These are phyloP conservation scores for Alviniconcha marisindica DNA, from an alignment of 1,140 invertebrate species.

Conservation along the genomic window DNA sequence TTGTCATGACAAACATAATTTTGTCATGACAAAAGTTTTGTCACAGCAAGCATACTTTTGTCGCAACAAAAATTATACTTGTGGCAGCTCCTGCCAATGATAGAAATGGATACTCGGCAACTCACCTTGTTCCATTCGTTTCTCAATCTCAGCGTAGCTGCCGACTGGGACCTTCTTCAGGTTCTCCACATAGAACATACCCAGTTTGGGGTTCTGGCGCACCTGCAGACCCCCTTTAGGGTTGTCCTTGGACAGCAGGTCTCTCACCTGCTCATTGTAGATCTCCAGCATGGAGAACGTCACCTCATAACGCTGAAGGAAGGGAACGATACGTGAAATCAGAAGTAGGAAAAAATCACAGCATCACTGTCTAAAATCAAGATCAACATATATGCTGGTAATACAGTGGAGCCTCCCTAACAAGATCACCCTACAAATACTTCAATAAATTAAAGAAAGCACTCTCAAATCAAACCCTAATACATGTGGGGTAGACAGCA, in stretches of 20 bases:
- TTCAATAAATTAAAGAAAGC: no score
- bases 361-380: not conserved
- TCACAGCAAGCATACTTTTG: no score
- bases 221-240: conserved; percentile 76
- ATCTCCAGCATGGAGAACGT: conserved; percentile 78
- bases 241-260: conserved; percentile 74
- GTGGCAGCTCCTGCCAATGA: no score
- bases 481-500: no score
- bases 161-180: conserved; percentile 76
- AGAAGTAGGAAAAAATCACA: not conserved
- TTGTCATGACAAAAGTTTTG: no score
- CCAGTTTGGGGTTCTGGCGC: conserved; percentile 75
- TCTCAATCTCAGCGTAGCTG: conserved; percentile 76
- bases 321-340: not conserved
- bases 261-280: conserved; percentile 77
- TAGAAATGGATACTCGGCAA: not conserved
- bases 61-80: no score
- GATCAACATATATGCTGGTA: no score
- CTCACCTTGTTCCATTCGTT: conserved; percentile 75
- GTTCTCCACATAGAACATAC: conserved; percentile 76
- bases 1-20: no score
- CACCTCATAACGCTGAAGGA: conserved; percentile 74
- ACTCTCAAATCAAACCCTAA: no score
- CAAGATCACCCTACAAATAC: not conserved
- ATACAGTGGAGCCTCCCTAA: not conserved